Percentiles rank a stretch among this genome's conserved stretches.
phyloP scores from a whole-genome alignment of 2,888 invertebrate species.

The Heliconius hortense region DNA sequence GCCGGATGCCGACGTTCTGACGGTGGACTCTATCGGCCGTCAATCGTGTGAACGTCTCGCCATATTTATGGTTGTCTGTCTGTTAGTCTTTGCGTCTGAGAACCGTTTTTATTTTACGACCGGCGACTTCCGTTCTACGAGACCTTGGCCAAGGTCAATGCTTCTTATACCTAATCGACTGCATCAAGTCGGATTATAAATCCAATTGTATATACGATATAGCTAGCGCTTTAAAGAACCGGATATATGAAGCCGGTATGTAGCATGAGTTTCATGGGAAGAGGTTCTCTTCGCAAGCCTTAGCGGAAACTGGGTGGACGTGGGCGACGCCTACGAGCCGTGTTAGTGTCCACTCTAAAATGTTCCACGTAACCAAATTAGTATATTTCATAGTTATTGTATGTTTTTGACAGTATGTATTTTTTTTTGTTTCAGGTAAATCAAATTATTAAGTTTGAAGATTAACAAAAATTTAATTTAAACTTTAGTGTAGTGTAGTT shows the following conservation, averaged over 20 bases:
- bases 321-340: conserved; percentile 72
- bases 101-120: conserved; percentile 77
- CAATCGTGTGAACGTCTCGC: conserved; percentile 75
- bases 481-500: not conserved
- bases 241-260: conserved; percentile 19
- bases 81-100: conserved; percentile 69
- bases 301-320: conserved; percentile 70
- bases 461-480: not conserved
- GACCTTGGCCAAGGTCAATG: conserved; percentile 72
- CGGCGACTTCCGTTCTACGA: conserved; percentile 70
- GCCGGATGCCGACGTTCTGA: conserved; percentile 75
- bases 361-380: conserved; percentile 64
- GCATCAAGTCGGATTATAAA: conserved; percentile 21
- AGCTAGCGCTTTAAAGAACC: conserved; percentile 3
- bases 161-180: conserved; percentile 56
- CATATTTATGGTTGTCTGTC: conserved; percentile 69
- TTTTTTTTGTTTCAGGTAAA: conserved; percentile 63
- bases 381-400: conserved; percentile 61
- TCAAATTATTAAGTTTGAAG: conserved; percentile 17
- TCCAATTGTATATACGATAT: conserved; percentile 12
- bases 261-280: conserved; percentile 50
- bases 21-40: conserved; percentile 74
- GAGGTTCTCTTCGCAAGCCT: conserved; percentile 56
- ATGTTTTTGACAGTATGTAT: conserved; percentile 51
- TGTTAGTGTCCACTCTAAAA: conserved; percentile 65